phyloP scores from a whole-genome alignment of 2,888 invertebrate genomes.

The Syrphus vitripennis region DNA sequence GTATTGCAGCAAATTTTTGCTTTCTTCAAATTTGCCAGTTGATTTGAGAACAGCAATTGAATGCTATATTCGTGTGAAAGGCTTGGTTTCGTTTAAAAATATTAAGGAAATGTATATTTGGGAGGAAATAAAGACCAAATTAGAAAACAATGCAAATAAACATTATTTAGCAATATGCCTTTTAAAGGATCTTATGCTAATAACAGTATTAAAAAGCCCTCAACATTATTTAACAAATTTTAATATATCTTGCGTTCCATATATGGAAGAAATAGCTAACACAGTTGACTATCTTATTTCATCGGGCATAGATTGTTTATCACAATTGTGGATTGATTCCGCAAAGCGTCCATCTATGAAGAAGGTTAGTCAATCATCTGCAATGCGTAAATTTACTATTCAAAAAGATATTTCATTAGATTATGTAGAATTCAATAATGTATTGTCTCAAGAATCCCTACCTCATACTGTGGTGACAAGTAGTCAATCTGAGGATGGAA shows the following conservation, averaged over 20 bases:
- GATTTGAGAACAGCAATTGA: conserved; percentile 89
- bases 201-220: conserved; percentile 84
- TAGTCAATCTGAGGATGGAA: conserved; percentile 75
- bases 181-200: conserved; percentile 86
- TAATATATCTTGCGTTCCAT: conserved; percentile 87
- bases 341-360: conserved; percentile 84
- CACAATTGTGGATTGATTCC: conserved; percentile 85
- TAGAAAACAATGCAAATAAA: conserved; percentile 78
- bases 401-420: conserved; percentile 71
- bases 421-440: neutral
- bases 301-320: conserved; percentile 88
- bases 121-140: conserved; percentile 84
- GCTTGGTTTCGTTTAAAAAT: conserved; percentile 87
- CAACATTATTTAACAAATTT: conserved; percentile 34
- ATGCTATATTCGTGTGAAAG: conserved; percentile 88
- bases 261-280: conserved; percentile 94
- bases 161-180: conserved; percentile 90
- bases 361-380: neutral
- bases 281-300: conserved; percentile 90
- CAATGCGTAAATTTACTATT: conserved; percentile 64
- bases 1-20: conserved; percentile 82
- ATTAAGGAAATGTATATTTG: conserved; percentile 88
- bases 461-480: conserved; percentile 75
- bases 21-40: conserved; percentile 89
- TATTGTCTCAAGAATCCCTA: neutral